Percentiles rank a stretch among this genome's conserved stretches.
These are phyloP conservation scores for Dipodomys spectabilis DNA, from an alignment of 2,113 vertebrate species.

Conservation along the genomic window DNA sequence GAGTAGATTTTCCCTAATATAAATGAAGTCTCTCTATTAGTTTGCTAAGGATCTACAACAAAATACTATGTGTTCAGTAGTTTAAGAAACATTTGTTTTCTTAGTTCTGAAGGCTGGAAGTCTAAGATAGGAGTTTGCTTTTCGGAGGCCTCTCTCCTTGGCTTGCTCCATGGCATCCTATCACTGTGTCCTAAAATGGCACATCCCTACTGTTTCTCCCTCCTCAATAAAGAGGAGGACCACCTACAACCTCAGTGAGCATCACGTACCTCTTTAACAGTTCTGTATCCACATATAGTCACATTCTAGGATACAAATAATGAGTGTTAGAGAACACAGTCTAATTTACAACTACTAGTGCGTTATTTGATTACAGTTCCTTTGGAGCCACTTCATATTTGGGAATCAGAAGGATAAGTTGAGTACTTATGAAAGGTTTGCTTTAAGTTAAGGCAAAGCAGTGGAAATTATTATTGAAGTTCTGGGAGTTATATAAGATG, in stretches of 20 bases:
- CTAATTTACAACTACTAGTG: background rate
- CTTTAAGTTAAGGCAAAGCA: conserved; percentile 2
- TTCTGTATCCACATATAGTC: background rate
- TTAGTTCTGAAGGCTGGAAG: background rate
- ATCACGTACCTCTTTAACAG: background rate
- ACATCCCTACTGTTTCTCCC: background rate
- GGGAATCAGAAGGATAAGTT: background rate
- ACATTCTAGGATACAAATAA: background rate
- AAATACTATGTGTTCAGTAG: background rate
- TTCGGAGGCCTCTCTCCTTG: background rate
- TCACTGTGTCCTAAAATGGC: background rate
- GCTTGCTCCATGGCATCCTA: background rate
- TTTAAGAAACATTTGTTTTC: background rate
- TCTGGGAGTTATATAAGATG: background rate
- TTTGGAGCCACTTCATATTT: background rate
- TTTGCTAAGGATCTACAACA: background rate
- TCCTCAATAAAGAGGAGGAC: background rate
- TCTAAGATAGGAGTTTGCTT: background rate
- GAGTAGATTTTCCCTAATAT: background rate
- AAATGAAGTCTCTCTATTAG: background rate
- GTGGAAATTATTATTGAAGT: background rate
- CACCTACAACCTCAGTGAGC: background rate
- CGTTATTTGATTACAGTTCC: background rate
- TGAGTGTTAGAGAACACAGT: background rate
- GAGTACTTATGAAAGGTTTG: background rate